Percentiles rank a stretch among this genome's conserved stretches.
phyloP scores from a whole-genome alignment of 2,113 vertebrate species.

The Columba livia region DNA sequence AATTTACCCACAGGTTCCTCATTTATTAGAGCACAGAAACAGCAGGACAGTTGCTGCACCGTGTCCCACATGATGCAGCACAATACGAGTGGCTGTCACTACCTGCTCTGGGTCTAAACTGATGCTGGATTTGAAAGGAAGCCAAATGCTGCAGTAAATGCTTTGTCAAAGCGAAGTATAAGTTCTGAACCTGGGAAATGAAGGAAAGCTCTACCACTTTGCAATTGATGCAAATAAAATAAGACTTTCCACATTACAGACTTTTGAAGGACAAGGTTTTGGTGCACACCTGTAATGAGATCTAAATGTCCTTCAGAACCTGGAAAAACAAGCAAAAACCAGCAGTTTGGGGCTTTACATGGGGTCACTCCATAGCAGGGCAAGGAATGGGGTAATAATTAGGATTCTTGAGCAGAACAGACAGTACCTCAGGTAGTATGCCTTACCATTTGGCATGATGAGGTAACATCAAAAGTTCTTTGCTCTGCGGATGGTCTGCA shows the following conservation, averaged over 20 bases:
- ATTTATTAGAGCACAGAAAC: not conserved
- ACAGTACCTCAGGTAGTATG: not conserved
- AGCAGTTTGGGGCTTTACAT: not conserved
- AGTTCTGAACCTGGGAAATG: not conserved
- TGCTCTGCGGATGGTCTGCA: not conserved
- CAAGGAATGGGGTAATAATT: not conserved
- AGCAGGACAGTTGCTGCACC: not conserved
- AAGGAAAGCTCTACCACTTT: not conserved
- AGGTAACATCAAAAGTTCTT: not conserved
- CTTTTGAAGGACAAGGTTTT: not conserved
- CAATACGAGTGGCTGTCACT: not conserved
- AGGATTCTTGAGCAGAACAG: not conserved
- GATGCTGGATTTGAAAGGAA: not conserved
- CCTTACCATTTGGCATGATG: not conserved
- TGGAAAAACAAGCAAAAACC: not conserved
- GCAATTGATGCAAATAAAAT: not conserved
- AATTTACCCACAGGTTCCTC: conserved; percentile 48
- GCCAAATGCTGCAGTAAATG: not conserved
- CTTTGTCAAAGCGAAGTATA: not conserved
- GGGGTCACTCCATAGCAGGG: not conserved
- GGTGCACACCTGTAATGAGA: not conserved
- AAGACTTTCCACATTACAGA: not conserved
- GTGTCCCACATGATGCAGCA: not conserved
- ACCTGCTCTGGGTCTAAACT: not conserved
- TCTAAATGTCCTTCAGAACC: not conserved